These are phyloP conservation scores for Oligia latruncula DNA, from an alignment of 2,888 invertebrate species.

Conservation along the genomic window DNA sequence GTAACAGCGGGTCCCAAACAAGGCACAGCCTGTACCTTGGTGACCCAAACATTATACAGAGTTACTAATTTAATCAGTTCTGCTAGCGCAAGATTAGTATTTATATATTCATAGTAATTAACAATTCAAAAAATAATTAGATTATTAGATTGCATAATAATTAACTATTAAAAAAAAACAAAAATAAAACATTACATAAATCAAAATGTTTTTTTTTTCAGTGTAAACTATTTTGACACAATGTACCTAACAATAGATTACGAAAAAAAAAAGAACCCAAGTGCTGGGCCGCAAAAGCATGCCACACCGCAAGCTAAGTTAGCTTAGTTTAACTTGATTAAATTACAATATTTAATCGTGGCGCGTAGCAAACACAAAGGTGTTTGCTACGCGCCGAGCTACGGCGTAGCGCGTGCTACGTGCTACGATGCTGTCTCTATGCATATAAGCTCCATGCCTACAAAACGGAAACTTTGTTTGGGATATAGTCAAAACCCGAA, in stretches of 20 bases:
- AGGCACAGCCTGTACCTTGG: too few relatives aligned
- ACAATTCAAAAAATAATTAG: too few relatives aligned
- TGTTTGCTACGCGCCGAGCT: slow-evolving; percentile 6
- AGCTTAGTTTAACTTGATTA: not conserved
- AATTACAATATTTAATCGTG: not conserved
- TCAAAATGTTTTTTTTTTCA: not conserved
- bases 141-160: too few relatives aligned
- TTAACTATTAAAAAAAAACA: too few relatives aligned
- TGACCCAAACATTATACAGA: too few relatives aligned
- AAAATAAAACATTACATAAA: too few relatives aligned
- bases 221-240: not conserved
- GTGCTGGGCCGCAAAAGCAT: not conserved
- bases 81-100: too few relatives aligned
- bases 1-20: too few relatives aligned
- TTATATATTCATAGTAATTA: too few relatives aligned
- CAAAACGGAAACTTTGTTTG: not conserved
- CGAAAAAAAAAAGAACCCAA: not conserved
- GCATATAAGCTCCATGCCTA: not conserved
- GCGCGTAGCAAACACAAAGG: too few relatives aligned
- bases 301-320: not conserved
- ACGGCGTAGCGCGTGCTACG: slow-evolving; percentile 24
- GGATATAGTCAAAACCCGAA: not conserved
- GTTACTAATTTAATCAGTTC: too few relatives aligned
- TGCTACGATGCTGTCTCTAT: not conserved
- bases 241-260: too few relatives aligned